Base-by-base conservation (phyloP, 2,797 vertebrate species). In the Sebastes taczanowskii region DNA sequence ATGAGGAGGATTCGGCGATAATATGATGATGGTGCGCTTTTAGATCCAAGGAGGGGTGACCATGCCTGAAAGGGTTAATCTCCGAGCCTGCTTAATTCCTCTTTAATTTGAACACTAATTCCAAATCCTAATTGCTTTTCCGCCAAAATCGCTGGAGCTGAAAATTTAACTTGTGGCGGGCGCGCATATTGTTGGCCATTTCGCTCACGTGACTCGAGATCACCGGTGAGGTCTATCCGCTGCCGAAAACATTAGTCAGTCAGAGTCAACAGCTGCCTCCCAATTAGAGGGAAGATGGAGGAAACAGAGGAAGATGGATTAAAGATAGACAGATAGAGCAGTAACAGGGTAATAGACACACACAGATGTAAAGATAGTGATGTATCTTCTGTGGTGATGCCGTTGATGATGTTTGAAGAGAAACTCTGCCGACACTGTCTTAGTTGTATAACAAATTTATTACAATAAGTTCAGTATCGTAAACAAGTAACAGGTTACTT, bases 91-190 rank as follows among this genome's bases (percentile, higher is more conserved):
- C 96, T 97, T 97, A 97, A 97, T 97, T 97, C 96, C 95, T 93
- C 92, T 97, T 98, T 97, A 97, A 98, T 99, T 97, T 97, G 95
- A 97, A 97, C 96, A 96, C 96, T 96, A 97, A 98, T 97, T 97
- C 97, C 96, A 96, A 95, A 96, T 96, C 95, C 95, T 98, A 98
- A 99, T 97, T 98, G 97, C 96, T 97, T 98, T 97, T 97, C 96
- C 67, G 90, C 94, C 94, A 96, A 97, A 97, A 97, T 96, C 94
- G 94, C 95, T 96, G 95, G 96, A 96, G 97, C 97, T 96, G 95
- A 96, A 98, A 96, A 97, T 98, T 95, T 95, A 95, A 96, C 95
- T 95, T 95, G 96, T 96, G 95, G 96, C 95, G 93, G 82, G 80
- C 65, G 55, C 23, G 55, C 80, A 79, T 76, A 74, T 88, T 67